phyloP scores from a whole-genome alignment of 2,888 invertebrate species.

The Chrysotoxum bicinctum region DNA sequence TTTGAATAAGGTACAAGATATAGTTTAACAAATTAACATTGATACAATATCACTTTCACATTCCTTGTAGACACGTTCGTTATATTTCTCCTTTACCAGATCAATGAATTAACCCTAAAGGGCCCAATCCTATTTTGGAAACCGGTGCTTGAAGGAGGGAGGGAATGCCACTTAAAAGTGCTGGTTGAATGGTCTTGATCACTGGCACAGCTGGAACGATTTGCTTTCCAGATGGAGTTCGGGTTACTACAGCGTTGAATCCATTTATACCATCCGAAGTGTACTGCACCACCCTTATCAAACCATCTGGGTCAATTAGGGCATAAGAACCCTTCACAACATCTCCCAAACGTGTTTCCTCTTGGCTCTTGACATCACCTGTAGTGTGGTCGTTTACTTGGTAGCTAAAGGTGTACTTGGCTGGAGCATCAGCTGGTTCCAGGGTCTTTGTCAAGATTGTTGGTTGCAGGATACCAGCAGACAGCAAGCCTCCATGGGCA shows the following conservation, averaged over 20 bases:
- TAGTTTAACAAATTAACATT: background rate
- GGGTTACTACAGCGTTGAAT: conserved; percentile 74
- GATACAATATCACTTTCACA: conserved; percentile 3
- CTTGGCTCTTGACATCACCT: conserved; percentile 74
- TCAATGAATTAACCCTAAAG: background rate
- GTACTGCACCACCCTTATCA: conserved; percentile 74
- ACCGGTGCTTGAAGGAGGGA: conserved; percentile 20
- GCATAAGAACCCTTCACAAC: conserved; percentile 74
- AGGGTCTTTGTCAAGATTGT: conserved; percentile 43
- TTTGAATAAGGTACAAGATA: background rate
- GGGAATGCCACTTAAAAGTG: conserved; percentile 31
- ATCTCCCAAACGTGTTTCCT: conserved; percentile 74
- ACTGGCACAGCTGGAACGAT: conserved; percentile 32
- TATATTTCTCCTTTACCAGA: background rate
- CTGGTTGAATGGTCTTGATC: conserved; percentile 48
- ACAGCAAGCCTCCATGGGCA: conserved; percentile 31
- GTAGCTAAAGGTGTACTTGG: conserved; percentile 74
- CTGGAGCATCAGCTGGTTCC: conserved; percentile 23
- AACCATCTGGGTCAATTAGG: conserved; percentile 74
- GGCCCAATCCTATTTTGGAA: background rate
- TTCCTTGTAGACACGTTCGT: background rate
- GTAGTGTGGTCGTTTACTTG: conserved; percentile 74
- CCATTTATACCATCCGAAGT: conserved; percentile 74
- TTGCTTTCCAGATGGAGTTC: conserved; percentile 65
- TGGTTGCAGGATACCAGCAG: conserved; percentile 42